These are phyloP conservation scores for Odontocerum albicorne DNA, from an alignment of 2,888 invertebrate genomes.

Conservation along the genomic window DNA sequence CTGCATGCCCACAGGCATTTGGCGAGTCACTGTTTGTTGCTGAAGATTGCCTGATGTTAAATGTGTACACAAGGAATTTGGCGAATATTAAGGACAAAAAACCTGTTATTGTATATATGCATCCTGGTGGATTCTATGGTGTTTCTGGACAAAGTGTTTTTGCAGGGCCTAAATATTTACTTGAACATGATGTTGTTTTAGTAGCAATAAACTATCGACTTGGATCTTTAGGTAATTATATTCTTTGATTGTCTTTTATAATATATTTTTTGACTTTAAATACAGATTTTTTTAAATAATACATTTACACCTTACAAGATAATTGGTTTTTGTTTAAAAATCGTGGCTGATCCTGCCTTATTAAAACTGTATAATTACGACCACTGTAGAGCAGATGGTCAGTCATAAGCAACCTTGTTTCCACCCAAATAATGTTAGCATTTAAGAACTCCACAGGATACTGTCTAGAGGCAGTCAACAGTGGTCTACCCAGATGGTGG, in stretches of 20 bases:
- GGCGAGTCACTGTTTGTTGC: neutral
- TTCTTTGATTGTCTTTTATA: neutral
- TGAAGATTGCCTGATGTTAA: slow-evolving; percentile 20
- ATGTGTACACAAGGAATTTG: slow-evolving; percentile 19
- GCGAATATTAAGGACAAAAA: neutral
- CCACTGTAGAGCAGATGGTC: neutral
- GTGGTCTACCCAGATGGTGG: too few species aligned
- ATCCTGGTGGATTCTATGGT: slow-evolving; percentile 22
- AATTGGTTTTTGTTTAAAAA: neutral
- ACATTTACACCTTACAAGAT: too few species aligned
- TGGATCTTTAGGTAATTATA: slow-evolving; percentile 19
- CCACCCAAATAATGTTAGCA: too few species aligned
- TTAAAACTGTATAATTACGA: neutral
- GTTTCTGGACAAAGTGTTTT: slow-evolving; percentile 17
- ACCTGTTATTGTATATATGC: slow-evolving; percentile 19
- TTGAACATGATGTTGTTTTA: slow-evolving; percentile 20
- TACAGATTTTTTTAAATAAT: too few species aligned
- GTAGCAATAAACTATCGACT: slow-evolving; percentile 22
- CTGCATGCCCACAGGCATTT: slow-evolving; percentile 13
- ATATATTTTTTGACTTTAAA: too few species aligned
- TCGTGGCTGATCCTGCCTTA: neutral
- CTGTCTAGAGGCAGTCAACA: too few species aligned
- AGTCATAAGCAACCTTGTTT: too few species aligned
- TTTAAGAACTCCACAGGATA: too few species aligned
- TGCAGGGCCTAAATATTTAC: slow-evolving; percentile 14